Evolutionary conservation across 2,797 vertebrate species (phyloP), one percentile per base, ranked within the genome.

Genomic region (Notamacropus eugenii): DNA sequence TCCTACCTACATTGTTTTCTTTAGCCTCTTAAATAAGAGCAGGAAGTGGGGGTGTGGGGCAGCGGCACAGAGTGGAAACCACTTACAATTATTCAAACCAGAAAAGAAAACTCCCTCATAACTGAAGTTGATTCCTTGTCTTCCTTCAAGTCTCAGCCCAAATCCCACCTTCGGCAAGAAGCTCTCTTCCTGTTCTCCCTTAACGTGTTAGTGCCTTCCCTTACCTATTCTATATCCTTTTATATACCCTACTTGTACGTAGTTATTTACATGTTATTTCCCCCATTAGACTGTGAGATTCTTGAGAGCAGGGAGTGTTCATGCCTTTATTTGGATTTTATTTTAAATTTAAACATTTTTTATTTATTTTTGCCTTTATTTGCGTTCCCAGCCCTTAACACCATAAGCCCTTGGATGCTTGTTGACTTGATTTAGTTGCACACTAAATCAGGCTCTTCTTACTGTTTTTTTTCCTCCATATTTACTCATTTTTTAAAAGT

Each of bases 11-110:
- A 27, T 11, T 55, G 12, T 1, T 24, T 91, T 91, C 28, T 93
- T 95, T 74, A 14, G 4, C 54, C 91, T 94, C 55, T 93, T 92
- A 93, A 62, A 95, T 94, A 95, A 91, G 54, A 57, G 54, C 67
- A n/a, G 74, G 91, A 93, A 90, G 62, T 67, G 34, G 4, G 34
- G 34, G 29, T 59, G 29, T 13, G 11, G 58, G 58, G 58, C 58
- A 59, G 58, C 29, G 29, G 24, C 27, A 29, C 1, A 12, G 10
- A 62, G 31, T 12, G 29, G 24, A 40, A 74, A 34, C 19, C 28
- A 19, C 19, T 19, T n/a, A 19, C n/a, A 40, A 40, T 74, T 74
- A 74, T 74, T 16, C 27, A 19, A 74, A 40, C 34, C 6, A 74
- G 62, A 74, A n/a, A 19, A 22, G 62, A n/a, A 74, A 74, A 74